These are phyloP conservation scores for Hydropsyche betteni DNA, from an alignment of 2,888 invertebrate species.

Conservation along the genomic window DNA sequence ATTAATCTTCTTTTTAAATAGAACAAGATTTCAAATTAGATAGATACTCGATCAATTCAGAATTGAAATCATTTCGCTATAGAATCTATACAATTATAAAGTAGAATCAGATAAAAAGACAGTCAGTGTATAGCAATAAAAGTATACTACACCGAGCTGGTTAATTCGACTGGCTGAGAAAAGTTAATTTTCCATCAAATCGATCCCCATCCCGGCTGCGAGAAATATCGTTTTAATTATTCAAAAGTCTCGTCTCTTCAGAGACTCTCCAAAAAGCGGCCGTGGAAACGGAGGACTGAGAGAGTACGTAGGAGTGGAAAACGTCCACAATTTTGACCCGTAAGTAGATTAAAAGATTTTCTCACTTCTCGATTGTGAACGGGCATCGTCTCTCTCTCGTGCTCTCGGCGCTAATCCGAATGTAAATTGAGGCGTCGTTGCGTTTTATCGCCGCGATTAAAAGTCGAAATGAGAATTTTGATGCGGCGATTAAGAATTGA, in stretches of 20 bases:
- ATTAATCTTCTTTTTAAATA: no score
- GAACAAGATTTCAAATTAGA: no score
- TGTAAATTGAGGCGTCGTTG: constrained; percentile 44
- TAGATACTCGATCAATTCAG: no score
- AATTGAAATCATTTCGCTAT: no score
- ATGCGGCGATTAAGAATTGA: no score
- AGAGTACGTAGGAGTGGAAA: neutral
- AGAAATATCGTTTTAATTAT: constrained; percentile 33
- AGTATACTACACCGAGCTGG: no score
- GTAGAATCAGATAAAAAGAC: no score
- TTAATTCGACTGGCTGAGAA: constrained; percentile 7
- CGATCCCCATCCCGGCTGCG: constrained; percentile 16
- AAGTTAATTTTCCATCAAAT: constrained; percentile 28
- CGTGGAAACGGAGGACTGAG: no score
- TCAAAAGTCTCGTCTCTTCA: constrained; percentile 12
- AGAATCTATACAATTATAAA: no score
- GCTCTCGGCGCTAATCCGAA: constrained; percentile 42
- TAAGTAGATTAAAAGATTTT: constrained; percentile 49
- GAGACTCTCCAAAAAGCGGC: no score
- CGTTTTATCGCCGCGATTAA: constrained; percentile 37
- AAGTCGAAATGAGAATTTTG: no score
- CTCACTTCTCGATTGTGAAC: constrained; percentile 44
- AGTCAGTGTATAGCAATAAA: no score
- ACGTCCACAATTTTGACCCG: constrained; percentile 43
- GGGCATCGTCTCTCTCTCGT: neutral